These are phyloP conservation scores for Diarsia rubi DNA, from an alignment of 2,888 invertebrate genomes.

Conservation along the genomic window DNA sequence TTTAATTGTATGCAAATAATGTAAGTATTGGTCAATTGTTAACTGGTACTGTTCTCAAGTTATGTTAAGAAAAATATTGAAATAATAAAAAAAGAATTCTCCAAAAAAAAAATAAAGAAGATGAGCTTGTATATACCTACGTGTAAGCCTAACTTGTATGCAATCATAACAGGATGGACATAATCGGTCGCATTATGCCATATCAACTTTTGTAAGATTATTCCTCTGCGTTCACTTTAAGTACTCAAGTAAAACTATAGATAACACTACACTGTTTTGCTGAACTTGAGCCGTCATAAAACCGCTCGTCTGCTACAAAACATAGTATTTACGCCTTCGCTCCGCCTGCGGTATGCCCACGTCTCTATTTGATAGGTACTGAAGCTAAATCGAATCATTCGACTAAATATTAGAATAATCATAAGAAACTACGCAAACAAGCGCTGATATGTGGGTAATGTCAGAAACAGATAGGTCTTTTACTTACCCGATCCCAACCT, in stretches of 20 bases:
- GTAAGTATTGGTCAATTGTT: not conserved
- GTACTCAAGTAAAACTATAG: not conserved
- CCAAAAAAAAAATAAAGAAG: too few relatives aligned
- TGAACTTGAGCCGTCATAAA: not conserved
- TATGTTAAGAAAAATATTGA: not conserved
- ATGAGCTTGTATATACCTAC: not conserved
- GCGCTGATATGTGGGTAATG: not conserved
- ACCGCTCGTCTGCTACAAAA: constrained; percentile 4
- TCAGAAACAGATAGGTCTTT: not conserved
- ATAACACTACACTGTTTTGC: not conserved
- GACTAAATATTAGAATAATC: not conserved
- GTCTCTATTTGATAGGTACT: not conserved
- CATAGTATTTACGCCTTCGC: not conserved
- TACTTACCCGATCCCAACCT: not conserved
- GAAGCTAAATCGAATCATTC: not conserved
- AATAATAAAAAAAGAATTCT: not conserved
- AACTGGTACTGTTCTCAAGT: not conserved
- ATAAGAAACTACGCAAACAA: not conserved
- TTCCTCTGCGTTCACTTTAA: not conserved
- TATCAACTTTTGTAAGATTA: not conserved
- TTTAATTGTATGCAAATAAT: not conserved
- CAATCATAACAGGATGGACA: too few relatives aligned
- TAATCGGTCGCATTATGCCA: not conserved
- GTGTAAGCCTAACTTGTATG: not conserved
- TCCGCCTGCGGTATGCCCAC: constrained; percentile 26